Conservation (phyloP, 2,797 vertebrate species). For the Paedocypris micromegethes region DNA sequence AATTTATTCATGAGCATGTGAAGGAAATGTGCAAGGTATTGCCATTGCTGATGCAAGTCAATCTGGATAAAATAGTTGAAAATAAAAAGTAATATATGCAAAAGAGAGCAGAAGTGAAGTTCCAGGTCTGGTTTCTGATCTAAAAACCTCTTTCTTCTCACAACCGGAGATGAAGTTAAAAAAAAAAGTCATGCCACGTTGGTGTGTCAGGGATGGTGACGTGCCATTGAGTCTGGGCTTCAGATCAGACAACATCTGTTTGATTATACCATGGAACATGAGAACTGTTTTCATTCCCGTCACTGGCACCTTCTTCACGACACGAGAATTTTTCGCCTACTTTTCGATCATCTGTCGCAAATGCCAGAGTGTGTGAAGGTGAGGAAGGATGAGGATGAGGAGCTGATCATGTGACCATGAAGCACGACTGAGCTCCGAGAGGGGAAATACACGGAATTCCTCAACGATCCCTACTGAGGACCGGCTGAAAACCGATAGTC, state of each 20-base stretch:
- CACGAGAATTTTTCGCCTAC: constrained; percentile 23
- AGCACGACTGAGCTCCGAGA: constrained; percentile 43
- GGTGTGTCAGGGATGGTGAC: neutral
- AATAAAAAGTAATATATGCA: too few relatives aligned
- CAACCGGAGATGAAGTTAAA: too few relatives aligned
- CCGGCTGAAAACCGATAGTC: constrained; percentile 44
- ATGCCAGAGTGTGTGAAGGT: constrained; percentile 14
- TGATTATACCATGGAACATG: neutral
- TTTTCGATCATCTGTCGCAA: constrained; percentile 23
- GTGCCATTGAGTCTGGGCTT: neutral
- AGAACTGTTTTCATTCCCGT: neutral
- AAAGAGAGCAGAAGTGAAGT: too few relatives aligned
- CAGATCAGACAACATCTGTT: neutral
- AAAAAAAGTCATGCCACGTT: neutral
- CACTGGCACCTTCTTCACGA: neutral
- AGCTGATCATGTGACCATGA: constrained; percentile 41
- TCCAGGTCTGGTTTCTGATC: too few relatives aligned
- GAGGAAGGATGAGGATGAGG: constrained; percentile 2
- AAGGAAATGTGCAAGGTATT: too few relatives aligned
- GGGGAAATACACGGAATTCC: constrained; percentile 54
- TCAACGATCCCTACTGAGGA: constrained; percentile 44
- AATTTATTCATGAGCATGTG: too few relatives aligned
- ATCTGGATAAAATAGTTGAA: too few relatives aligned
- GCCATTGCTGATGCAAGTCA: too few relatives aligned
- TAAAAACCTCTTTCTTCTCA: too few relatives aligned